Conservation (phyloP, 35 echinoderm and acorn worm species). For the Apostichopus californicus region DNA sequence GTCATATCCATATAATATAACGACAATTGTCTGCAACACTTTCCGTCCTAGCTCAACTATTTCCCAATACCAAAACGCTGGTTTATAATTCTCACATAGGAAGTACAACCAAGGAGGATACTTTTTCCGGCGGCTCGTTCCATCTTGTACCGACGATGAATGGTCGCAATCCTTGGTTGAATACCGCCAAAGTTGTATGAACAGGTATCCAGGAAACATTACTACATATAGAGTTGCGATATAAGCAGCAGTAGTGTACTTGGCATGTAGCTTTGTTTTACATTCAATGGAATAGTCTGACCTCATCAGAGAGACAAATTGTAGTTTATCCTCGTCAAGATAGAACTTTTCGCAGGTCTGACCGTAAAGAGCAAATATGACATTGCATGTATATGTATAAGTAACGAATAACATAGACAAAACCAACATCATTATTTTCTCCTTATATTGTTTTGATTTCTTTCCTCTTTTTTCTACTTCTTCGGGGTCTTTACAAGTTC, state of each 20-base stretch:
- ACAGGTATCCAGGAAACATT: slow-evolving; percentile 13
- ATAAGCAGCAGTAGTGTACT: slow-evolving; percentile 26
- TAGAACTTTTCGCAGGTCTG: no score
- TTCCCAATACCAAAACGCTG: slow-evolving; percentile 23
- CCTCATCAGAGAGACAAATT: no score
- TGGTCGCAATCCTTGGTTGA: background rate
- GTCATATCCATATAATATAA: no score
- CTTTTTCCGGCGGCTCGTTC: background rate
- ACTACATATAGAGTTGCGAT: slow-evolving; percentile 39
- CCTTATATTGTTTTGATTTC: background rate
- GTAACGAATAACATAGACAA: slow-evolving; percentile 35
- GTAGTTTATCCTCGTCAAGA: no score
- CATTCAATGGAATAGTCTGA: no score
- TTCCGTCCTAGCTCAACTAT: no score
- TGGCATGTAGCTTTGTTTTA: slow-evolving; percentile 7
- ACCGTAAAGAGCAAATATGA: no score
- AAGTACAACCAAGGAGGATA: slow-evolving; percentile 11
- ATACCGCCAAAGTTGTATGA: slow-evolving; percentile 9
- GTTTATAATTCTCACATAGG: slow-evolving; percentile 39
- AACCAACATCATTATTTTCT: background rate
- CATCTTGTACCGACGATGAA: background rate
- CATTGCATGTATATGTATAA: no score
- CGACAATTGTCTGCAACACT: no score
- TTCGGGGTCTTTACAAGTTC: background rate
- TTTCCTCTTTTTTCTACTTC: background rate